Conservation (phyloP, 2,797 vertebrate genomes). For the Sebastes taczanowskii region DNA sequence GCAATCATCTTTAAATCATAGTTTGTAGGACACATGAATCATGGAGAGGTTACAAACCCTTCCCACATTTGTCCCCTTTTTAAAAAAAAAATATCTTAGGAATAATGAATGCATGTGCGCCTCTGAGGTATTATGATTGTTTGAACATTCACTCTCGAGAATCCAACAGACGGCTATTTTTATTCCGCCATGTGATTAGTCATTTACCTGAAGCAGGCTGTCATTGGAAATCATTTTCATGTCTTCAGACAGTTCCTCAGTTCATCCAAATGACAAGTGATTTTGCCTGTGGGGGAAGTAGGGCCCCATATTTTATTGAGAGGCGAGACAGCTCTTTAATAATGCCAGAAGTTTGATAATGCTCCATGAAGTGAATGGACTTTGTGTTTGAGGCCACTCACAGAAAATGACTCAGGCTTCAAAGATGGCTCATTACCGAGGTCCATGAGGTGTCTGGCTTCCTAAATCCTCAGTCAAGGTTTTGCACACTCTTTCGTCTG, state of each 20-base stretch:
- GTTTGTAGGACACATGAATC: conserved; percentile 61
- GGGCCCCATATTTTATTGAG: conserved; percentile 72
- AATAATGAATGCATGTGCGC: conserved; percentile 50
- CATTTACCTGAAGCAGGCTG: conserved; percentile 76
- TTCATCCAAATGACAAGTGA: conserved; percentile 72
- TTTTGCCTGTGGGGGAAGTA: conserved; percentile 63
- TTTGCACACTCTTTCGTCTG: conserved; percentile 13
- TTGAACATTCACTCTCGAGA: conserved; percentile 57
- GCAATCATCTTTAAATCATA: conserved; percentile 68
- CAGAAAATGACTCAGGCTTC: conserved; percentile 55
- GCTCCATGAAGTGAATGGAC: conserved; percentile 60
- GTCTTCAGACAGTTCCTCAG: conserved; percentile 74
- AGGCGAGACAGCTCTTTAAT: conserved; percentile 70
- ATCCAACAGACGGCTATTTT: conserved; percentile 70
- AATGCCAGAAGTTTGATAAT: conserved; percentile 68
- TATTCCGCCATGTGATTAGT: conserved; percentile 72
- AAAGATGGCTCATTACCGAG: conserved; percentile 47
- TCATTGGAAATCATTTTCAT: conserved; percentile 80
- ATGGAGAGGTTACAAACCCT: conserved; percentile 44
- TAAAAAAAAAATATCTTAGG: conserved; percentile 24
- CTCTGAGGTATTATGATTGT: conserved; percentile 55
- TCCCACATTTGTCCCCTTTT: conserved; percentile 49
- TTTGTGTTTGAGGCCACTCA: conserved; percentile 62
- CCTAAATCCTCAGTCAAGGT: conserved; percentile 19
- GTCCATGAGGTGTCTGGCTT: conserved; percentile 30